Percentiles rank a stretch among this genome's conserved stretches.
Conservation (phyloP, 1,140 invertebrate genomes). For the Heterodera carotae region DNA sequence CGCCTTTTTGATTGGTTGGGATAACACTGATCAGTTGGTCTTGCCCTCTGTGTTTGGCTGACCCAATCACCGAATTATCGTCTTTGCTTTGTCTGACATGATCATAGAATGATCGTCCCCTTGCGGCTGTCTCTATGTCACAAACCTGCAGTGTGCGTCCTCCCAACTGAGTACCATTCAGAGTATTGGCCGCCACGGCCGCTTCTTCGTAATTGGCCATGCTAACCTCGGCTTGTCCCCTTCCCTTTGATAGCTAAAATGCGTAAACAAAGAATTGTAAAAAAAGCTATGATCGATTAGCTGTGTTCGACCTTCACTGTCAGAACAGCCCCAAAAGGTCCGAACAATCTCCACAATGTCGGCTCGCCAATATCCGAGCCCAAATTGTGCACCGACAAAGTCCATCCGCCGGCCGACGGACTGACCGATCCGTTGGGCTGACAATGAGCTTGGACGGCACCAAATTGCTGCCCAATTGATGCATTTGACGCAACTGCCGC, state of each 20-base stretch:
- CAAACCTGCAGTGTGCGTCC: constrained; percentile 91
- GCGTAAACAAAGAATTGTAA: constrained; percentile 70
- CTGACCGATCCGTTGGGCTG: constrained; percentile 9
- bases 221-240: constrained; percentile 98
- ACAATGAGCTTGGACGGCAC: background rate
- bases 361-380: constrained; percentile 97
- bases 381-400: constrained; percentile 98
- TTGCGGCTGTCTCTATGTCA: background rate
- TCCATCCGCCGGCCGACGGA: constrained; percentile 47
- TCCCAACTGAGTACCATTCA: constrained; percentile 95
- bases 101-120: background rate
- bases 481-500: constrained; percentile 27
- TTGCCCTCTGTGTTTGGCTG: too few species aligned
- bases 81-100: too few species aligned
- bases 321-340: constrained; percentile 96
- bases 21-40: too few species aligned
- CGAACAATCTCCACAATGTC: constrained; percentile 96
- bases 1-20: too few species aligned
- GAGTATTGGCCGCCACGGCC: constrained; percentile 90
- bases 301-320: constrained; percentile 77
- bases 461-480: constrained; percentile 11
- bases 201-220: constrained; percentile 99
- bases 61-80: too few species aligned
- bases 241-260: constrained; percentile 81
- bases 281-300: background rate